Evolutionary conservation across 2,113 vertebrate species (phyloP).

Genomic region (Anolis carolinensis): DNA sequence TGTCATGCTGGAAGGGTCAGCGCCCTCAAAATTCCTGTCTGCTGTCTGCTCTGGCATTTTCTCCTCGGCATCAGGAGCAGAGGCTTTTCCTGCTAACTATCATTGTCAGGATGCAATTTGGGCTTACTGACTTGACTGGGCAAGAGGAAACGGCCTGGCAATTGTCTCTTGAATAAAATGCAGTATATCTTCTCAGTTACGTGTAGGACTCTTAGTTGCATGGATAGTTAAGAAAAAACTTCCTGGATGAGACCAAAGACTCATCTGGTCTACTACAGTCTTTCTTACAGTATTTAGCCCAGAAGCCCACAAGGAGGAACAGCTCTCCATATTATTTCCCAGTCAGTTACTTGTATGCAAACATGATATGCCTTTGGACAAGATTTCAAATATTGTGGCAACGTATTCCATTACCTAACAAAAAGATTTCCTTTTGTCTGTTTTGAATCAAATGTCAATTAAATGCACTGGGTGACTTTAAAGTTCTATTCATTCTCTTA

Average conservation of each 20-base stretch:
- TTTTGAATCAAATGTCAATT: neutral
- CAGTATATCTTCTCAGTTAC: neutral
- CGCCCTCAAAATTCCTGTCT: neutral
- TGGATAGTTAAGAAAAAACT: neutral
- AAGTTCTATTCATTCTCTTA: neutral
- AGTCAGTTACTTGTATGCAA: neutral
- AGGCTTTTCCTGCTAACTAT: neutral
- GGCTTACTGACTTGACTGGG: neutral
- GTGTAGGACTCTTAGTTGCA: neutral
- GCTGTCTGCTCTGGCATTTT: neutral
- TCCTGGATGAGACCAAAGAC: neutral
- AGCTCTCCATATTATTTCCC: neutral
- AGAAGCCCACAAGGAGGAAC: neutral
- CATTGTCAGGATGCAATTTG: neutral
- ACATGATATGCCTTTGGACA: neutral
- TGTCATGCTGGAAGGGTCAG: neutral
- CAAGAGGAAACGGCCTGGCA: neutral
- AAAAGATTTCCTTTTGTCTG: neutral
- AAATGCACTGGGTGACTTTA: neutral
- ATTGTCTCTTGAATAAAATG: neutral
- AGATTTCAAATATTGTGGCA: neutral
- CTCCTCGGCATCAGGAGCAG: neutral
- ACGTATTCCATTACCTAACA: neutral
- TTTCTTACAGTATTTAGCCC: neutral
- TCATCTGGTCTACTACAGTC: neutral